These are phyloP conservation scores for Unio pictorum DNA, from an alignment of 2,888 invertebrate genomes.

Conservation along the genomic window DNA sequence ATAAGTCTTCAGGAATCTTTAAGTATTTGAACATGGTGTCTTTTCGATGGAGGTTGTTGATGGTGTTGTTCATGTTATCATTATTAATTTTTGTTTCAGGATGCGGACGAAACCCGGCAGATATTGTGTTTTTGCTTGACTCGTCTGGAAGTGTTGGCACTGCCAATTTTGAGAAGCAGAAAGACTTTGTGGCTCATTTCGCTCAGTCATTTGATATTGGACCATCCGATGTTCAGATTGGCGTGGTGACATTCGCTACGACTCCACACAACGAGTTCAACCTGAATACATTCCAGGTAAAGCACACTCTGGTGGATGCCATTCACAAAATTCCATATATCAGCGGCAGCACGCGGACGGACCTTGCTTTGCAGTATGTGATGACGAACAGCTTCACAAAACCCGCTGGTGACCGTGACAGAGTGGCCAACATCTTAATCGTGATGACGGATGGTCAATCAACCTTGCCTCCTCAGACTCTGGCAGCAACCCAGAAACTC, in stretches of 20 bases:
- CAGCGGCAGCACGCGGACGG: constrained; percentile 58
- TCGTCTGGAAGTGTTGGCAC: constrained; percentile 52
- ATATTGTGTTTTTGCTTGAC: constrained; percentile 57
- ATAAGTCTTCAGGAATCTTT: too few relatives aligned
- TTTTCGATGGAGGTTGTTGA: too few relatives aligned
- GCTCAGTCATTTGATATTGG: constrained; percentile 52
- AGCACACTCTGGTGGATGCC: constrained; percentile 38
- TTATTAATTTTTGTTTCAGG: constrained; percentile 15
- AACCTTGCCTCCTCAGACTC: constrained; percentile 33
- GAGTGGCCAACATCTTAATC: constrained; percentile 54
- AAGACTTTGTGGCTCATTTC: constrained; percentile 54
- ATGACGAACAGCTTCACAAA: constrained; percentile 45
- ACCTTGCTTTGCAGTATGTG: constrained; percentile 54
- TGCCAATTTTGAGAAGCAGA: constrained; percentile 50
- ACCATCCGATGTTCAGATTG: constrained; percentile 52
- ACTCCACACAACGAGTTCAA: constrained; percentile 49
- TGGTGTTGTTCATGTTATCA: too few relatives aligned
- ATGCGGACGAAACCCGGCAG: constrained; percentile 52
- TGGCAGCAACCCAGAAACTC: constrained; percentile 34
- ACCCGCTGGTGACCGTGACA: constrained; percentile 47
- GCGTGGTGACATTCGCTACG: constrained; percentile 49
- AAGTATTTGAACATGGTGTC: too few relatives aligned
- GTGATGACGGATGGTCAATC: constrained; percentile 58
- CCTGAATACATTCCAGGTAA: constrained; percentile 42
- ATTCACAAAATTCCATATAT: constrained; percentile 51